Percentiles rank a stretch among this genome's conserved stretches.
These are phyloP conservation scores for Scaptomyza graminum DNA, from an alignment of 1,140 invertebrate genomes.

Conservation along the genomic window DNA sequence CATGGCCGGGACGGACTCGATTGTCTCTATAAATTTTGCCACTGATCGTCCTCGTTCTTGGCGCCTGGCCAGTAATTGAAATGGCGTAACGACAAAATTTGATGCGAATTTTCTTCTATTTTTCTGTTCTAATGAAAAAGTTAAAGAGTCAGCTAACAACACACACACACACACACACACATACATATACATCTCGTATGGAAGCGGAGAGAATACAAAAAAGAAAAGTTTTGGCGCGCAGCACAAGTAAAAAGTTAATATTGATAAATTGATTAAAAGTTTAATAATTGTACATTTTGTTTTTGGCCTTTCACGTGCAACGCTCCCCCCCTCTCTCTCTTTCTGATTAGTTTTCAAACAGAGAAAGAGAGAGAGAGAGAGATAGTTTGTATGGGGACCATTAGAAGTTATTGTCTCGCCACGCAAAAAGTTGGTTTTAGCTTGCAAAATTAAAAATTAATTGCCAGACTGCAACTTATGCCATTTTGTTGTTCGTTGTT, in stretches of 20 bases:
- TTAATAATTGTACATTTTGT: slow-evolving; percentile 75
- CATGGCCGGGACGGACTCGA: slow-evolving; percentile 39
- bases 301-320: slow-evolving; percentile 39
- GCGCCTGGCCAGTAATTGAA: slow-evolving; percentile 80
- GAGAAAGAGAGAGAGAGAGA: not conserved
- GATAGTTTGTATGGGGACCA: not conserved
- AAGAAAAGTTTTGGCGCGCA: slow-evolving; percentile 39
- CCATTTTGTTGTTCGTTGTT: not conserved
- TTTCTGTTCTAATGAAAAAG: slow-evolving; percentile 62
- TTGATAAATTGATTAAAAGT: slow-evolving; percentile 83
- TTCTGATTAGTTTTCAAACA: slow-evolving; percentile 41
- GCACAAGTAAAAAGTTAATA: slow-evolving; percentile 74
- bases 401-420: slow-evolving; percentile 48
- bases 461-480: slow-evolving; percentile 42
- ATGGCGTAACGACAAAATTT: slow-evolving; percentile 82
- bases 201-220: not conserved
- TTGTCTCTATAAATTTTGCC: slow-evolving; percentile 78
- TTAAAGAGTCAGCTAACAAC: slow-evolving; percentile 53
- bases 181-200: slow-evolving; percentile 19
- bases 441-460: slow-evolving; percentile 62
- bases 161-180: not conserved
- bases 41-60: slow-evolving; percentile 71
- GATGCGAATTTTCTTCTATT: slow-evolving; percentile 56
- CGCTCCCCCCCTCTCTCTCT: not conserved
- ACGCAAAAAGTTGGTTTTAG: slow-evolving; percentile 38